phyloP scores from a whole-genome alignment of 2,113 vertebrate species.

The Merops nubicus region DNA sequence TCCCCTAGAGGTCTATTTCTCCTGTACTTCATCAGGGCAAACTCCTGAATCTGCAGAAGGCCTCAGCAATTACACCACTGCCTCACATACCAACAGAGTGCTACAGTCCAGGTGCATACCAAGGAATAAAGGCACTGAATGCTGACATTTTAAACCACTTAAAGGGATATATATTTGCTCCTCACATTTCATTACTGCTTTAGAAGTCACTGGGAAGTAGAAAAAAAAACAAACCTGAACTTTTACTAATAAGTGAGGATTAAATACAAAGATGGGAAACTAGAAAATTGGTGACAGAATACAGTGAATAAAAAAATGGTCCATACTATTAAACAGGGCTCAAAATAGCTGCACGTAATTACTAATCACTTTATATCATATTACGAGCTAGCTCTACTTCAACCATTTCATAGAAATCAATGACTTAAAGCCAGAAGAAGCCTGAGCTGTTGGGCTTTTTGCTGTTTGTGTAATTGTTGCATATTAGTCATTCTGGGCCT shows the following conservation, averaged over 20 bases:
- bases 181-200: neutral
- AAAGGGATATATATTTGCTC: neutral
- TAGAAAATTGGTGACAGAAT: neutral
- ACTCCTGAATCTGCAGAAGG: neutral
- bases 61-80: neutral
- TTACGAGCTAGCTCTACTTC: neutral
- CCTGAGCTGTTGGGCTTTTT: neutral
- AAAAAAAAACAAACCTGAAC: neutral
- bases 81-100: neutral
- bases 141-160: neutral
- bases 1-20: neutral
- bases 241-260: neutral
- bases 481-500: neutral
- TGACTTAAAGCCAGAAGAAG: neutral
- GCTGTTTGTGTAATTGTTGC: neutral
- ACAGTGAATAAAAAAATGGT: neutral
- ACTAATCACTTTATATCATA: neutral
- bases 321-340: neutral
- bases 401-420: neutral
- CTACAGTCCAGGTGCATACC: neutral
- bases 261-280: neutral
- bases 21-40: neutral
- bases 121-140: neutral
- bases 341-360: neutral
- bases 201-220: neutral